These are phyloP conservation scores for Amphiprion ocellaris DNA, from an alignment of 2,113 vertebrate species.

Conservation along the genomic window DNA sequence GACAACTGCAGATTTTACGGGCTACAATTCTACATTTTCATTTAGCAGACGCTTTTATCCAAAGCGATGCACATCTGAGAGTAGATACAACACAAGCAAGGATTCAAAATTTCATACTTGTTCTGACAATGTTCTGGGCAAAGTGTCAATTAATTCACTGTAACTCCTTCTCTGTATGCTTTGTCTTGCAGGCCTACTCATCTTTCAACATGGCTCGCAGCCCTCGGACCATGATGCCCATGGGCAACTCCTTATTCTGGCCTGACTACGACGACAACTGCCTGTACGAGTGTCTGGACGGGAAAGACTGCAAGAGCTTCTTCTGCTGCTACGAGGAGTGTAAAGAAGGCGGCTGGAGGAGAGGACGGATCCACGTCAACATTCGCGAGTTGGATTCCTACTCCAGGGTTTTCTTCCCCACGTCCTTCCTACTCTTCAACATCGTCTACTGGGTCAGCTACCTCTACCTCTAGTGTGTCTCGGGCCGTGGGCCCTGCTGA, in stretches of 20 bases:
- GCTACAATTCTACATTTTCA: too few species aligned
- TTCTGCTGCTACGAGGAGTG: conserved; percentile 98
- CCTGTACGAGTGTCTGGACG: conserved; percentile 94
- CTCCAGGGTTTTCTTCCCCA: conserved; percentile 96
- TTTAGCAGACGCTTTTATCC: too few species aligned
- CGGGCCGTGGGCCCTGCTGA: conserved; percentile 6
- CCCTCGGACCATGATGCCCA: conserved; percentile 87
- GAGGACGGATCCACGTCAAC: conserved; percentile 94
- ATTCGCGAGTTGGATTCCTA: conserved; percentile 95
- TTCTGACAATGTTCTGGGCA: too few species aligned
- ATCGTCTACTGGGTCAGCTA: conserved; percentile 99
- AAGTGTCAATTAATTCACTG: too few species aligned
- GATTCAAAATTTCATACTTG: too few species aligned
- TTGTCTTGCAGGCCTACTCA: conserved; percentile 89
- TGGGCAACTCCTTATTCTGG: conserved; percentile 95
- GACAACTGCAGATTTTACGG: too few species aligned
- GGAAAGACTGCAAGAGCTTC: conserved; percentile 98
- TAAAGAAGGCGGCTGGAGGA: conserved; percentile 93
- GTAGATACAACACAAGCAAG: too few species aligned
- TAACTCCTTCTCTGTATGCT: conserved; percentile 1
- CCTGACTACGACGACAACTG: conserved; percentile 95
- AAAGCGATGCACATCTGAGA: too few species aligned
- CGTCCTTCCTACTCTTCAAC: conserved; percentile 97
- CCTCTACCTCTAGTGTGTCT: conserved; percentile 91
- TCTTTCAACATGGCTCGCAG: conserved; percentile 89